Base-by-base conservation (phyloP, 1,140 invertebrate species). In the Temnothorax nylanderi region DNA sequence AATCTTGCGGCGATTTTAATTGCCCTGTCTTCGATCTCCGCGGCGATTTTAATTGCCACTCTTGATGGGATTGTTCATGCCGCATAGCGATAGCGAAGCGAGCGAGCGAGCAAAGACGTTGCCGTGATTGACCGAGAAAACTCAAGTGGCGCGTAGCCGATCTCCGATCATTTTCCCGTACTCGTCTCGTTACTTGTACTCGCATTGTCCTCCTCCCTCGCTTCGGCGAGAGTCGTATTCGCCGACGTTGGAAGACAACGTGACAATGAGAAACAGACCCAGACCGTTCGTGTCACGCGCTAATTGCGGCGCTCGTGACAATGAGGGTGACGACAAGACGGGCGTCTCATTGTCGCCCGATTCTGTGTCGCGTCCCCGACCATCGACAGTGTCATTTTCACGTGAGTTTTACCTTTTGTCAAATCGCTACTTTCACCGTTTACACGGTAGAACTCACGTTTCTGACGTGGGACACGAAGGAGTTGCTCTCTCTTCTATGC, bases 361-460 rank as follows among this genome's bases (percentile, higher is more conserved):
- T 6, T 69, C 37, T 72, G 2, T 34, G 32, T 3, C 78, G 44
- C 21, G 6, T 3, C n/a, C 26, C 13, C 26, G 21, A 26, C 34
- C 74, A 49, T 37, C 49, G 71, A 67, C 58, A 32, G 34, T 85
- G 84, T 85, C 84, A 60, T 84, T 75, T 75, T 67, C 62, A 44
- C 32, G 58, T 32, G 56, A 54, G 82, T 86, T 87, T 87, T 87
- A 88, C 58, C 89, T 89, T 89, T 92, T 90, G 89, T 92, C 91
- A 91, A 93, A 93, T 92, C 90, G 88, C 88, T 91, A 93, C 93
- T 94, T 94, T 94, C 93, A 93, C 93, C 93, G 90, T 91, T 93
- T 91, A 84, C 85, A 80, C 85, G 74, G 56, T 58, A 64, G 74
- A 65, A 44, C 37, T 60, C 41, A 58, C 32, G 44, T 51, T 51